Evolutionary conservation across 2,797 vertebrate genomes (phyloP).

Genomic region (Holocentrus rufus): DNA sequence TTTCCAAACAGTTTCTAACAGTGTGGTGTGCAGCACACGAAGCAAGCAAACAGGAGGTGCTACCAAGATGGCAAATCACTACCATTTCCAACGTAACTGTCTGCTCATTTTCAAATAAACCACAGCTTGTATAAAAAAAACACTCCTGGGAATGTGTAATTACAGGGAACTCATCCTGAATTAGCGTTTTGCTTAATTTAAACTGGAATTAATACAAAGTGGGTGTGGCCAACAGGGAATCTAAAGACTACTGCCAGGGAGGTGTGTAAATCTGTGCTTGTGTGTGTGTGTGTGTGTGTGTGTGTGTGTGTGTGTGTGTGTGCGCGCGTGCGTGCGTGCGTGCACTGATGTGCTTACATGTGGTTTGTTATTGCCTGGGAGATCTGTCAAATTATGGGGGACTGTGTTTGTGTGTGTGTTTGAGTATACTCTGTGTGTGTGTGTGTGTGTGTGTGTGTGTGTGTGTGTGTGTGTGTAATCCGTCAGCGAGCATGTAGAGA

Average conservation of each 20-base stretch:
- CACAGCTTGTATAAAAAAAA: background rate
- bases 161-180: background rate
- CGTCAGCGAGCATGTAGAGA: background rate
- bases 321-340: background rate
- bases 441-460: background rate
- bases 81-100: background rate
- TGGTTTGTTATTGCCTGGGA: background rate
- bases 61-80: no score
- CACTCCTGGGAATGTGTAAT: constrained; percentile 5
- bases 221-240: background rate
- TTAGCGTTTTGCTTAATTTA: constrained; percentile 23
- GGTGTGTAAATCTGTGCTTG: background rate
- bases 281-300: background rate
- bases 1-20: no score
- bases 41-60: no score
- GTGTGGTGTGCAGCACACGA: no score
- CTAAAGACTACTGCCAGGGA: constrained; percentile 19
- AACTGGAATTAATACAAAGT: constrained; percentile 16
- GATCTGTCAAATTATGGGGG: background rate
- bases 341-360: background rate
- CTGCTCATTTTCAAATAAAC: background rate
- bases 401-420: background rate
- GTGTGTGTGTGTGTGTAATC: background rate
- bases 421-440: no score
- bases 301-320: background rate